Percentiles rank a stretch among this genome's conserved stretches.
Conservation (phyloP, 2,888 invertebrate species). For the Amaurobius ferox region DNA sequence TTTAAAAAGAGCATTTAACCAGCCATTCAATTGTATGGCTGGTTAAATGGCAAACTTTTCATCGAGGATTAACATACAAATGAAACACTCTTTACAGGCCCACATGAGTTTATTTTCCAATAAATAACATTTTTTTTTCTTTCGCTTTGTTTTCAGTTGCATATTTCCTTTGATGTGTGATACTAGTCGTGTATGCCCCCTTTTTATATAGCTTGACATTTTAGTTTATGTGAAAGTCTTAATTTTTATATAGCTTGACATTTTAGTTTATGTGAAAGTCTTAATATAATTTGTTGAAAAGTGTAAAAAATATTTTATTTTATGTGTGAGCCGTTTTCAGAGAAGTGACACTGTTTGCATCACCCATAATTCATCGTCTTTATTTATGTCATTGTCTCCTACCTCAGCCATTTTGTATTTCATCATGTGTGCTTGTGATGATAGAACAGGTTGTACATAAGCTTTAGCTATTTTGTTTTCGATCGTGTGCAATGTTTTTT, state of each 20-base stretch:
- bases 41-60: no score
- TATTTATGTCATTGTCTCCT: constrained; percentile 2
- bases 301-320: constrained; percentile 23
- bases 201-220: neutral
- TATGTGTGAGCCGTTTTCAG: constrained; percentile 2
- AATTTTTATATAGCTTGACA: neutral
- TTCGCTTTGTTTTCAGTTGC: no score
- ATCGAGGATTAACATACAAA: no score
- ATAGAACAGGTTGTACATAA: constrained; percentile 1
- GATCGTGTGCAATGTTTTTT: neutral
- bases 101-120: no score
- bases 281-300: constrained; percentile 10
- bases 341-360: neutral
- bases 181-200: neutral
- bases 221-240: constrained; percentile 1
- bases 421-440: neutral
- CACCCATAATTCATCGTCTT: neutral
- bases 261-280: neutral
- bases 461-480: neutral
- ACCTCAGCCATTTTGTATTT: constrained; percentile 10
- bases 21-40: no score
- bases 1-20: no score
- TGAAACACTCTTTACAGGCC: no score
- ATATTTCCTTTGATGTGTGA: neutral
- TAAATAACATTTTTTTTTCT: no score